These are phyloP conservation scores for Carcharodon carcharias DNA, from an alignment of 2,797 vertebrate species.

Conservation along the genomic window DNA sequence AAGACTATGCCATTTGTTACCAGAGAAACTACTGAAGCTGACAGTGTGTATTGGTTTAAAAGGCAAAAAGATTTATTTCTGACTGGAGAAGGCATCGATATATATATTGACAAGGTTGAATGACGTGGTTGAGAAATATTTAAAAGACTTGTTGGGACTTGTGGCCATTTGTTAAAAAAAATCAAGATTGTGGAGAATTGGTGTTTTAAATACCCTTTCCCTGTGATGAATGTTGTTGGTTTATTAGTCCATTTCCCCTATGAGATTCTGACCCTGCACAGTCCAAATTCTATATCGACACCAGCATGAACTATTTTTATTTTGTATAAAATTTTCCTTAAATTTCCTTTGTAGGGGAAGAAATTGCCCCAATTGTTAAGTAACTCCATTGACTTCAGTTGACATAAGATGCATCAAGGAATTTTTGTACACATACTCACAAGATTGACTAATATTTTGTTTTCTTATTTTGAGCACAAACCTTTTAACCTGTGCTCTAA, in stretches of 20 bases:
- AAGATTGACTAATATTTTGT: background rate
- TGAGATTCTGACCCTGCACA: background rate
- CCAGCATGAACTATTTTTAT: background rate
- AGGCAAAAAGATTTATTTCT: background rate
- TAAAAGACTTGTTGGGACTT: background rate
- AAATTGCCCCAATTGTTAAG: background rate
- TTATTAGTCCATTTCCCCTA: background rate
- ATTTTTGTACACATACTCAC: background rate
- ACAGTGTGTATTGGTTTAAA: background rate
- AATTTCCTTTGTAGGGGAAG: background rate
- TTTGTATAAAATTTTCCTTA: background rate
- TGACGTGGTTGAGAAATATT: background rate
- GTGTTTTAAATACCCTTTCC: background rate
- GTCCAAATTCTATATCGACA: background rate
- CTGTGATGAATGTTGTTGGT: background rate
- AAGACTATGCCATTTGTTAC: background rate
- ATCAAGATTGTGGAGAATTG: background rate
- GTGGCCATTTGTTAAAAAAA: background rate
- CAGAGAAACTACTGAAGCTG: background rate
- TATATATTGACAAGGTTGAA: background rate
- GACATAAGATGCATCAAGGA: background rate
- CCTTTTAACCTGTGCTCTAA: background rate
- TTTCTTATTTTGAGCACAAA: background rate
- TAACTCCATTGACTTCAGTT: background rate
- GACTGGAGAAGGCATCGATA: background rate